Evolutionary conservation across 2,113 vertebrate genomes (phyloP).

Genomic region (Rhadina sibilatrix): DNA sequence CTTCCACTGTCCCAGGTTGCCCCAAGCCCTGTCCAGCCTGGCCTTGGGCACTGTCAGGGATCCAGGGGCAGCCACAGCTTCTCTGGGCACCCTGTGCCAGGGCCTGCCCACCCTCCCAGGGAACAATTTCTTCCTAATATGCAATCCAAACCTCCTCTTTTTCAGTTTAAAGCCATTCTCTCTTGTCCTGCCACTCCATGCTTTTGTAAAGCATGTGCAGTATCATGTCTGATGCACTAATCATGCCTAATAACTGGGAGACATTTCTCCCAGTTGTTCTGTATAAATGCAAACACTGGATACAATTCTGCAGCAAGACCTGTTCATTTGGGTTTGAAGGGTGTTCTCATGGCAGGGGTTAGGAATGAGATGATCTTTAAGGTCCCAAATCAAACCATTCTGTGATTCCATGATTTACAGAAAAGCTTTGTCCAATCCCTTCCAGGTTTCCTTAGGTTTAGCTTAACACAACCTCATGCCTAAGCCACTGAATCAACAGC

Average conservation of each 20-base stretch:
- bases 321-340: neutral
- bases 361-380: neutral
- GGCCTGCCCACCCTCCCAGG: accelerated
- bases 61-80: neutral
- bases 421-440: neutral
- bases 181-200: neutral
- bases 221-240: neutral
- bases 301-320: neutral
- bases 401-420: neutral
- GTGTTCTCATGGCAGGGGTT: neutral
- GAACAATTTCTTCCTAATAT: neutral
- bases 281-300: neutral
- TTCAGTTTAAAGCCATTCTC: neutral
- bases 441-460: neutral
- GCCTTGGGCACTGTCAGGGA: neutral
- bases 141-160: neutral
- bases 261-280: neutral
- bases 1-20: accelerated
- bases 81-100: neutral
- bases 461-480: neutral
- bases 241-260: too few relatives aligned
- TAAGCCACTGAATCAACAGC: neutral
- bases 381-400: neutral
- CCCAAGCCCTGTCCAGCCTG: accelerated
- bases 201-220: neutral